A percentile compares a stretch with the other conserved stretches of the same genome.
Evolutionary conservation across 2,113 vertebrate genomes (phyloP).

Genomic region (Quiscalus mexicanus): DNA sequence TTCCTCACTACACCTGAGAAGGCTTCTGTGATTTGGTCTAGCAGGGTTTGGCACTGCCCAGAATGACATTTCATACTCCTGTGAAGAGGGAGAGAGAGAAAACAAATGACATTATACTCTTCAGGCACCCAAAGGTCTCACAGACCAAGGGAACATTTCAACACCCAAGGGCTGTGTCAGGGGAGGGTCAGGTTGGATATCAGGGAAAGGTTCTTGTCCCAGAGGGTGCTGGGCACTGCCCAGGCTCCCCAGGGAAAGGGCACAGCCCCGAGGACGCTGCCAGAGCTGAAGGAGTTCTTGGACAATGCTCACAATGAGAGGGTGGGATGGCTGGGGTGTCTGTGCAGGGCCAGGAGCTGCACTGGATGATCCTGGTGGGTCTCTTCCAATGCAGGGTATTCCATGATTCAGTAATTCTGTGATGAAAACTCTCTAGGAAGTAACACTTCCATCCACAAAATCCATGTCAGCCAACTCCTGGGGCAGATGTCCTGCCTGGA

Average conservation of each 20-base stretch:
- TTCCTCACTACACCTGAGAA: background rate
- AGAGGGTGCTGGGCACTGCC: background rate
- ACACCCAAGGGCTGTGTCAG: background rate
- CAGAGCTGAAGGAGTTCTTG: background rate
- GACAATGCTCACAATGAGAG: accelerated
- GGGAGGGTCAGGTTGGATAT: accelerated
- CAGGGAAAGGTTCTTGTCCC: background rate
- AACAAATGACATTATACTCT: background rate
- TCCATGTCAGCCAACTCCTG: background rate
- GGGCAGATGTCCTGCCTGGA: background rate
- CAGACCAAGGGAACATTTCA: background rate
- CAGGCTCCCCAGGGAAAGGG: background rate
- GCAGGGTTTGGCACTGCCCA: background rate
- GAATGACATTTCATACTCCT: background rate
- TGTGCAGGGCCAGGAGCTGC: background rate
- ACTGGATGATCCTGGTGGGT: too few species aligned
- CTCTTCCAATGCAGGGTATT: background rate
- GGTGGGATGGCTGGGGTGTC: background rate
- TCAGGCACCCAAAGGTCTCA: background rate
- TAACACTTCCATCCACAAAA: background rate
- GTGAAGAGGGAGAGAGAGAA: background rate
- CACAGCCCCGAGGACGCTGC: background rate
- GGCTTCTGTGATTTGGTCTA: background rate
- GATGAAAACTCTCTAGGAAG: background rate
- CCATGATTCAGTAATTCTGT: background rate